A percentile compares a stretch with the other conserved stretches of the same genome.
Evolutionary conservation across 2,797 vertebrate species (phyloP).

Genomic region (Danio albolineatus): DNA sequence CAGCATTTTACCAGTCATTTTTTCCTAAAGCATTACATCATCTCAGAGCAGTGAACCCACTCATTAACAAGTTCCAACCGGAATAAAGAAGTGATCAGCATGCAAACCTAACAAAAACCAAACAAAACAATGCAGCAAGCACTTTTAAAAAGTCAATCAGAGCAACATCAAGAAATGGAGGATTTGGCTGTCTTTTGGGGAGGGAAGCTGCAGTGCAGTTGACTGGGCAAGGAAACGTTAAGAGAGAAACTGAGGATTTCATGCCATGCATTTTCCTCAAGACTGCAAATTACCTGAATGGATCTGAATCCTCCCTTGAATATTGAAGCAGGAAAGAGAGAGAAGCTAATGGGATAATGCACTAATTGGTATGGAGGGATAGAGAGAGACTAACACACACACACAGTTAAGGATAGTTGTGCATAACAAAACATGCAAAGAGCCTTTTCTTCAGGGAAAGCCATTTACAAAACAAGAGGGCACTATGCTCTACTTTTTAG

Average conservation of each 20-base stretch:
- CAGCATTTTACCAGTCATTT: slow-evolving; percentile 2
- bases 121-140: slow-evolving; percentile 9
- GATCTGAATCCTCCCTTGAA: slow-evolving; percentile 99
- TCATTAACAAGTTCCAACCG: slow-evolving; percentile 1
- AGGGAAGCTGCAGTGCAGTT: slow-evolving; percentile 64
- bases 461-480: slow-evolving; percentile 14
- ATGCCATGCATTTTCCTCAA: slow-evolving; percentile 79
- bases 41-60: slow-evolving; percentile 1
- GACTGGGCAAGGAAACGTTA: slow-evolving; percentile 61
- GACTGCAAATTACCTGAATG: slow-evolving; percentile 82
- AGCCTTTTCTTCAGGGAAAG: slow-evolving; percentile 34
- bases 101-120: slow-evolving; percentile 19
- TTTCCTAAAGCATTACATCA: neutral
- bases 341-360: slow-evolving; percentile 93
- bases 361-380: slow-evolving; percentile 70
- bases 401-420: slow-evolving; percentile 36
- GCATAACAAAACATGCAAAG: slow-evolving; percentile 47
- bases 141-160: slow-evolving; percentile 4
- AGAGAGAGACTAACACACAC: slow-evolving; percentile 53
- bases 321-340: slow-evolving; percentile 95
- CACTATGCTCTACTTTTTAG: slow-evolving; percentile 27
- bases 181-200: slow-evolving; percentile 17
- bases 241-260: slow-evolving; percentile 63
- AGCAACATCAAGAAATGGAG: slow-evolving; percentile 22
- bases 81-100: slow-evolving; percentile 15